These are phyloP conservation scores for Peromyscus leucopus DNA, from an alignment of 2,113 vertebrate genomes.

Conservation along the genomic window DNA sequence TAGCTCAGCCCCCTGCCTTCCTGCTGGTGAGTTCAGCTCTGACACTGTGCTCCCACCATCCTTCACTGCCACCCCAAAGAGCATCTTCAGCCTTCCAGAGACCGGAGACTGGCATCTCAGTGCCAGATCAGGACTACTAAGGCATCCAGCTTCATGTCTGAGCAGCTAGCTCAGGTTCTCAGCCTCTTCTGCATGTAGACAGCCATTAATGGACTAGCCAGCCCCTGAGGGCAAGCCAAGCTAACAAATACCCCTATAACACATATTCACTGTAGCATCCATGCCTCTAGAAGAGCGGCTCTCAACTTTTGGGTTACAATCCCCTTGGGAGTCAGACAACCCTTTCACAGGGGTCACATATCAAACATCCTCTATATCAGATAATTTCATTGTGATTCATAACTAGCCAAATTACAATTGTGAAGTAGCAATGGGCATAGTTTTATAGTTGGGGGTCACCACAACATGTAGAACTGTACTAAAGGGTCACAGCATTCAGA, in stretches of 20 bases:
- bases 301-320: background rate
- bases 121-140: background rate
- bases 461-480: background rate
- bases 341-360: background rate
- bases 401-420: background rate
- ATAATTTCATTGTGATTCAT: background rate
- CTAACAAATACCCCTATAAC: background rate
- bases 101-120: background rate
- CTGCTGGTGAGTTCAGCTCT: background rate
- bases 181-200: background rate
- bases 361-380: background rate
- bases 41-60: too few species aligned
- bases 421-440: background rate
- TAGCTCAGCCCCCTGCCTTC: background rate
- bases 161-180: background rate
- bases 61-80: background rate
- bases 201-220: background rate
- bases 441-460: background rate
- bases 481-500: background rate
- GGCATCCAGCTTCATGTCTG: too few species aligned
- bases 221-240: background rate
- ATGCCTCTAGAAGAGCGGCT: background rate
- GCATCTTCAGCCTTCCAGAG: background rate
- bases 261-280: background rate
- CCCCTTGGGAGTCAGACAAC: background rate